phyloP scores from a whole-genome alignment of 2,888 invertebrate genomes.

The Furcula furcula region DNA sequence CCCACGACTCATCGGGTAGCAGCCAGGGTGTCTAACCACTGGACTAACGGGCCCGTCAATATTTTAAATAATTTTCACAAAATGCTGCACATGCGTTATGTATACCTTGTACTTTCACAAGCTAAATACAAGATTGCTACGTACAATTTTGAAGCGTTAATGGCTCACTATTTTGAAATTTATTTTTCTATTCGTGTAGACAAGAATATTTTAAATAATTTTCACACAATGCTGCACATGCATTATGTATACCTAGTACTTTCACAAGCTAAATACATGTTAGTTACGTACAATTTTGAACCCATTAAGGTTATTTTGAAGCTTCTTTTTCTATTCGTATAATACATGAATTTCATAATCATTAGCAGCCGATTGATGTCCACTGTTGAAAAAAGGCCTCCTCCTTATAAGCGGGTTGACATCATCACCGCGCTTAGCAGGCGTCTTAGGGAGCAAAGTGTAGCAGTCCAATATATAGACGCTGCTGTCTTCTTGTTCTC shows the following conservation, averaged over 20 bases:
- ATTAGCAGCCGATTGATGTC: no score
- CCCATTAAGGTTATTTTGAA: not conserved
- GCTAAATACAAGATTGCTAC: not conserved
- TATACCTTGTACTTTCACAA: not conserved
- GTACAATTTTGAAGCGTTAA: no score
- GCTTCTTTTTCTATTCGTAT: not conserved
- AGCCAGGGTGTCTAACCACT: no score
- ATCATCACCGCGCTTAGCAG: not conserved
- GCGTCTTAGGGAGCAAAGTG: no score
- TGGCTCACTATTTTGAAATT: not conserved
- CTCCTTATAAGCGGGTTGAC: no score
- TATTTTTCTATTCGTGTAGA: not conserved
- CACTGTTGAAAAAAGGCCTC: no score
- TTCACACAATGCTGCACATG: not conserved
- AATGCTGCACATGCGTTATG: slow-evolving; percentile 1
- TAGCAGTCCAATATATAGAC: no score
- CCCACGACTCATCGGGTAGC: no score
- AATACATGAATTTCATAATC: no score
- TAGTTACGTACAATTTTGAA: no score
- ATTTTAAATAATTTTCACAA: slow-evolving; percentile 1
- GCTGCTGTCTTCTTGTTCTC: no score
- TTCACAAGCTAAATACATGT: not conserved
- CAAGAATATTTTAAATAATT: not conserved
- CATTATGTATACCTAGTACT: slow-evolving; percentile 1
- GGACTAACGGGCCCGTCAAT: no score